phyloP scores from a whole-genome alignment of 2,113 vertebrate species.

The Phocoena sinus region DNA sequence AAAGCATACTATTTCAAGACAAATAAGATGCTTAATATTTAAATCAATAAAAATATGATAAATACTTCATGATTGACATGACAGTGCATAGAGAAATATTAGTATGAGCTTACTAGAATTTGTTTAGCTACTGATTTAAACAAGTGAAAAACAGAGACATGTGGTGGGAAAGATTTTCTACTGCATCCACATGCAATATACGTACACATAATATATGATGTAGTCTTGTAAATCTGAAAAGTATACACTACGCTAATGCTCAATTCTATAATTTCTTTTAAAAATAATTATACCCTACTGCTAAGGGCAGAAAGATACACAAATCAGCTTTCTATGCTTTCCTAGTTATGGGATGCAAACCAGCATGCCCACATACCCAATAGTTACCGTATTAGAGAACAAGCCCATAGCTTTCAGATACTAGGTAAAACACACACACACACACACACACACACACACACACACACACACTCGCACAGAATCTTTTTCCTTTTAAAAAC shows the following conservation, averaged over 20 bases:
- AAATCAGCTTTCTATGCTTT: conserved; percentile 80
- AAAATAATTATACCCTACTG: conserved; percentile 76
- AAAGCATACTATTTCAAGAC: conserved; percentile 28
- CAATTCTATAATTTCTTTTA: conserved; percentile 78
- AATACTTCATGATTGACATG: background rate
- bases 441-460: background rate
- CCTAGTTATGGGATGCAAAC: conserved; percentile 74
- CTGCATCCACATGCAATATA: conserved; percentile 72
- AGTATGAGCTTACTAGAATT: background rate
- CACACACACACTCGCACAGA: conserved; percentile 55
- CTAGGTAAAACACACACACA: conserved; percentile 38
- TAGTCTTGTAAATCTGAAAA: conserved; percentile 76
- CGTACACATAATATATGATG: conserved; percentile 62
- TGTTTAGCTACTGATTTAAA: background rate
- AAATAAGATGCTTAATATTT: conserved; percentile 4
- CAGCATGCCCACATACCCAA: conserved; percentile 69
- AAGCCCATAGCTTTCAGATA: conserved; percentile 76
- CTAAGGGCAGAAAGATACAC: conserved; percentile 75
- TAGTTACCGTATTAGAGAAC: conserved; percentile 76
- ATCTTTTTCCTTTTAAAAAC: conserved; percentile 57
- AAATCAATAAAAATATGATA: background rate
- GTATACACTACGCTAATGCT: conserved; percentile 73
- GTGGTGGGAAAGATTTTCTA: conserved; percentile 69
- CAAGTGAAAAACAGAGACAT: background rate
- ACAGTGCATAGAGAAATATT: background rate